Evolutionary conservation across 2,888 invertebrate species (phyloP), one percentile per base, ranked within the genome.

Genomic region (Drymonia ruficornis): DNA sequence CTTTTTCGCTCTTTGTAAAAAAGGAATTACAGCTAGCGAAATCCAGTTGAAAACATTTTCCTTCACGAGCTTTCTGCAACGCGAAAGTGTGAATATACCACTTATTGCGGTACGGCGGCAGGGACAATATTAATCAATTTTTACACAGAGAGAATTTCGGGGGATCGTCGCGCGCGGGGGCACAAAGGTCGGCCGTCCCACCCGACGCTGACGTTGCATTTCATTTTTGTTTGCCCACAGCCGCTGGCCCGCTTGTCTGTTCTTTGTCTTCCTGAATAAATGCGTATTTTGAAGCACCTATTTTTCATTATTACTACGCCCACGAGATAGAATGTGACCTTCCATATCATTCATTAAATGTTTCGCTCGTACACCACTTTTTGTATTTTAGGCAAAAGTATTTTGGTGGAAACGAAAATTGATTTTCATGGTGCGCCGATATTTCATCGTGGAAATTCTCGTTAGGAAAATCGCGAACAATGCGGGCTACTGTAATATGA

Each of bases 71-170:
- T 78, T 69, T 72, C 67, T 76, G 67, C 63, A 66, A 73, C 74
- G 74, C 76, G 73, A 82, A 78, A 78, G 73, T 79, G 76, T 74
- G 78, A 79, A 74, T 77, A 77, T 77, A 79, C 77, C 82, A 81
- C 80, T 83, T 82, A 84, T 78, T 76, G 78, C 78, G 78, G 78
- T 74, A 75, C 72, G 74, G 78, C 75, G 75, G 78, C 76, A 71
- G 78, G 82, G 81, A 81, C 82, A 83, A 84, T 86, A 87, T 88
- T 88, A 88, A 89, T 89, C 85, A 89, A 87, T 88, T 89, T 89
- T 86, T 84, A 84, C 84, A 83, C 73, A 81, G 80, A 78, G 80
- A 80, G 81, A 80, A 84, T 87, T 88, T 84, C 68, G 78, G 78
- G 80, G 78, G 80, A 81, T 76, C 78, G 79, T 73, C 76, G 80